Evolutionary conservation across 2,888 invertebrate genomes (phyloP).

Genomic region (Empis stercorea): DNA sequence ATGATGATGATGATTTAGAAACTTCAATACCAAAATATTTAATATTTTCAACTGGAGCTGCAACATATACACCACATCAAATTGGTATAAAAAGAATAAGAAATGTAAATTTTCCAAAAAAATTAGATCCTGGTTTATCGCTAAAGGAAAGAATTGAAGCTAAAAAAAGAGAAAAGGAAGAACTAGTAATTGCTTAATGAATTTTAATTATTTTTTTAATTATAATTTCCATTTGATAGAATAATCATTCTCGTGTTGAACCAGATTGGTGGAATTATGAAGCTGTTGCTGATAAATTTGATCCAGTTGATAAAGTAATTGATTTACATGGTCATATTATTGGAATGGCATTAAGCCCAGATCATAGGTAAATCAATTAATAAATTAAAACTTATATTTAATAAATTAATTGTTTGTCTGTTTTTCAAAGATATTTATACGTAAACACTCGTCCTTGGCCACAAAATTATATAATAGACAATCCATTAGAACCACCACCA

Average conservation of each 20-base stretch:
- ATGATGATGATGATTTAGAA: slow-evolving; percentile 42
- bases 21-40: slow-evolving; percentile 49
- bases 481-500: slow-evolving; percentile 68
- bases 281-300: slow-evolving; percentile 53
- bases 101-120: slow-evolving; percentile 52
- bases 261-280: slow-evolving; percentile 57
- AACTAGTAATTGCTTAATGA: slow-evolving; percentile 15
- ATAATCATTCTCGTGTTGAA: slow-evolving; percentile 38
- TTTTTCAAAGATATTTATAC: slow-evolving; percentile 51
- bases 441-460: slow-evolving; percentile 79
- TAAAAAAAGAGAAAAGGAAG: slow-evolving; percentile 40
- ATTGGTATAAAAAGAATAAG: slow-evolving; percentile 66
- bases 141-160: slow-evolving; percentile 52
- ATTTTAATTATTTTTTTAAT: not conserved
- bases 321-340: slow-evolving; percentile 78
- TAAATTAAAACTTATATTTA: not conserved
- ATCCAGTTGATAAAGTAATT: slow-evolving; percentile 64
- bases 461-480: slow-evolving; percentile 54
- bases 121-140: slow-evolving; percentile 54
- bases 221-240: slow-evolving; percentile 11
- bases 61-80: slow-evolving; percentile 76
- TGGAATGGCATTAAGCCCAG: slow-evolving; percentile 75
- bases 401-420: not conserved
- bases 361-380: slow-evolving; percentile 44
- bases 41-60: slow-evolving; percentile 71